Evolutionary conservation across 2,888 invertebrate species (phyloP).

Genomic region (Neoaliturus tenellus): DNA sequence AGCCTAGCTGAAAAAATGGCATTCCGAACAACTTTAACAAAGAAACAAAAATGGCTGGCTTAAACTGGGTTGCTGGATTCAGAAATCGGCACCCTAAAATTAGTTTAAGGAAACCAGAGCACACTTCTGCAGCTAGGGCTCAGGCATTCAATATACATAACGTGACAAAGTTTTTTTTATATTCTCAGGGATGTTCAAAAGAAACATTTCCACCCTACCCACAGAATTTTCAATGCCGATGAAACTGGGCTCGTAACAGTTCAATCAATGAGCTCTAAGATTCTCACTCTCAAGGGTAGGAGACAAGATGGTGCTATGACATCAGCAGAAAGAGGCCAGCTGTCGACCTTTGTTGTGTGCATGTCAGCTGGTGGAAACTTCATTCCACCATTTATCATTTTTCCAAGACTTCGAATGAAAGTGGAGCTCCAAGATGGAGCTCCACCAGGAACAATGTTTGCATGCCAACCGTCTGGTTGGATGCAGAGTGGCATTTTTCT

Average conservation of each 20-base stretch:
- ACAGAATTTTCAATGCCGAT: slow-evolving; percentile 69
- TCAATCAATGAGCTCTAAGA: slow-evolving; percentile 66
- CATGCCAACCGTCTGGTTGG: slow-evolving; percentile 60
- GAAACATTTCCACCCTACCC: slow-evolving; percentile 65
- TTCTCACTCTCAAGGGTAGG: slow-evolving; percentile 68
- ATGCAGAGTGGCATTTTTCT: background rate
- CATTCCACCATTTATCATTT: background rate
- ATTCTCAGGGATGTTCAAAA: slow-evolving; percentile 57
- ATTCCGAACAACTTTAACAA: slow-evolving; percentile 36
- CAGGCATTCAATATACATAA: slow-evolving; percentile 60
- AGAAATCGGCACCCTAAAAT: slow-evolving; percentile 26
- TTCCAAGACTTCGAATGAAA: background rate
- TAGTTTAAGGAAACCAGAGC: slow-evolving; percentile 52
- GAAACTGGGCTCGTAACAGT: slow-evolving; percentile 69
- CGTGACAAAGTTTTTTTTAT: slow-evolving; percentile 58
- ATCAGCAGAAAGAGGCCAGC: slow-evolving; percentile 8
- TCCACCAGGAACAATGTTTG: background rate
- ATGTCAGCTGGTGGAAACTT: slow-evolving; percentile 12
- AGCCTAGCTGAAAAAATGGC: slow-evolving; percentile 24
- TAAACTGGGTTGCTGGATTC: slow-evolving; percentile 36
- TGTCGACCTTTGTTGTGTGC: slow-evolving; percentile 5
- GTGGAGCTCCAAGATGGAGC: background rate
- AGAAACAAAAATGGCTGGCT: background rate
- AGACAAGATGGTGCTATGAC: slow-evolving; percentile 67
- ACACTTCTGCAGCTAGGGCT: slow-evolving; percentile 55